Base-by-base conservation (phyloP, 2,797 vertebrate species). In the Ispidina picta region DNA sequence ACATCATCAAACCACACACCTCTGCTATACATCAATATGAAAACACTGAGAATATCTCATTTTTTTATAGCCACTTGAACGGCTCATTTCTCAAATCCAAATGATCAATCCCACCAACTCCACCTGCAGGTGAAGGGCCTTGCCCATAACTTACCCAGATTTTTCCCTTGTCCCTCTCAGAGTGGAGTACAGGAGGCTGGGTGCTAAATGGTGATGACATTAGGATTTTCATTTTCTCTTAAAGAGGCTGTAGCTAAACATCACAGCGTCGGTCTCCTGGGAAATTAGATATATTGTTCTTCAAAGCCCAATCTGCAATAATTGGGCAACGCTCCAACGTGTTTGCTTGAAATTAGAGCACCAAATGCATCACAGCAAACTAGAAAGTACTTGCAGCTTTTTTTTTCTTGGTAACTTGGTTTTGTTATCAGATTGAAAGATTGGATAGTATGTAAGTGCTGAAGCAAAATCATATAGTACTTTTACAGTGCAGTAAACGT, bases 201-300 rank as follows among this genome's bases (percentile, higher is more conserved):
- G 19, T 22, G 31, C 54, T 80, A 4, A 69, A 43, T 1, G 5
- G 49, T 1, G 16, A 33, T 0, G 2, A 28, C 54, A 18, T 1
- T 0, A 52, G 48, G 35, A 65, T 83, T 70, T 33, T 48, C 9
- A 26, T 74, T 84, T 83, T 39, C 65, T 69, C 49, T 31, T 35
- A 31, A 43, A 82, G 60, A 70, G 22, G 37, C 62, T 80, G 55
- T 8, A 18, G 41, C 68, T 70, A 56, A 86, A 63, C 82, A 75
- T 56, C 62, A 64, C 46, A 15, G 7, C 0, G 0, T 6, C 35
- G 19, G 28, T 17, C 76, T 86, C 81, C 68, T 54, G 83, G 76
- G 95, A 89, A 92, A 81, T 85, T 4, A 64, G 63, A 85, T 72
- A 25, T 37, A 74, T 55, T 80, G 59, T 81, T 86, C 89, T 88